Evolutionary conservation across 1,140 invertebrate genomes (phyloP), one percentile per base, ranked within the genome.

Genomic region (Antheraea pernyi): DNA sequence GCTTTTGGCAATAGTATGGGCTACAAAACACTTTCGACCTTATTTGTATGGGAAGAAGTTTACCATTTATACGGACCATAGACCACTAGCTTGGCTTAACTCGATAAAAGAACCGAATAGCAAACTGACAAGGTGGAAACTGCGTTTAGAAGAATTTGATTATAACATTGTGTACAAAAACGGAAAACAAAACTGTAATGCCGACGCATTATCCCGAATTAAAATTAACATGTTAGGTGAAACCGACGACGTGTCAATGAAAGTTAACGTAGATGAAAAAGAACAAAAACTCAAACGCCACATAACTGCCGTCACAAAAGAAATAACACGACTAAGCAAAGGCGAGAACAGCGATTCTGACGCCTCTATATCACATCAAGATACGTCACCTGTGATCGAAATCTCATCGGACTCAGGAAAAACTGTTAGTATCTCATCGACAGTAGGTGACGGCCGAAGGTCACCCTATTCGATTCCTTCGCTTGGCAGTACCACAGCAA

Each of bases 181-280:
- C n/a, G n/a, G n/a, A n/a, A n/a, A n/a, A 62, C 64, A 67, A 61
- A 70, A 75, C 65, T 61, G 5, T 7, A 72, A 70, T n/a, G 67
- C 73, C 11, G 72, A 70, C 30, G 72, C 72, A 30, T 37, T 73
- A 39, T 73, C 72, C 0, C 10, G 73, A 58, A 73, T 77, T 59
- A 48, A 70, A 59, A 59, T 59, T 68, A 77, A 68, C 59, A 62
- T 60, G 10, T 64, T 71, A 63, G 68, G 70, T 0, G 66, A 42
- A 42, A 19, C 48, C 0, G 42, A 65, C 9, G 46, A 69, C 11
- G 62, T 19, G 19, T 71, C 67, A 16, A 66, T 71, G 36, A 70
- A 60, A 53, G 70, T 59, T 19, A 70, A 65, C 59, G 59, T 59
- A 11, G 53, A 65, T 22, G 18, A 46, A 13, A 30, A 61, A 13